A percentile compares a stretch with the other conserved stretches of the same genome.
Conservation (phyloP, 2,113 vertebrate species). For the Oxyruncus cristatus region DNA sequence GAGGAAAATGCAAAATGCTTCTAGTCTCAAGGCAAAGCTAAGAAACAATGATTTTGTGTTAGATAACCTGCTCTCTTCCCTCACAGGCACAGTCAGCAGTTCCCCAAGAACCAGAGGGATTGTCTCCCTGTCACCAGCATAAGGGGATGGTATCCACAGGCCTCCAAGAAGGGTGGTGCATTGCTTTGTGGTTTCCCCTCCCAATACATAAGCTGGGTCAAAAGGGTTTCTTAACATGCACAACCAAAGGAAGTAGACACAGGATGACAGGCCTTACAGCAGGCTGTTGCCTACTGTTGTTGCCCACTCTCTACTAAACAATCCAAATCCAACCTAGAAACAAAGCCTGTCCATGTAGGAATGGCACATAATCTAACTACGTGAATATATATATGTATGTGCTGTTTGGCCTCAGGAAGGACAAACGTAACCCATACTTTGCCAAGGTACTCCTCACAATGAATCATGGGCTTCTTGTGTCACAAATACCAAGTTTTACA, state of each 20-base stretch:
- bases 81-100: not conserved
- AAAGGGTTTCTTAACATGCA: not conserved
- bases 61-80: not conserved
- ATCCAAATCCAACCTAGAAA: not conserved
- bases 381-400: rapidly evolving
- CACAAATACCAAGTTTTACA: not conserved
- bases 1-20: not conserved
- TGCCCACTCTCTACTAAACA: not conserved
- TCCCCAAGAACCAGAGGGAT: not conserved
- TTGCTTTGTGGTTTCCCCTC: not conserved
- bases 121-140: not conserved
- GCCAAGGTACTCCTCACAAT: not conserved
- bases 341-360: not conserved
- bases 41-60: not conserved
- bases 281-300: not conserved
- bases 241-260: not conserved
- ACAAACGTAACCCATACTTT: not conserved
- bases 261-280: not conserved
- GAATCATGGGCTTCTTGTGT: not conserved
- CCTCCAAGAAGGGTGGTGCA: not conserved
- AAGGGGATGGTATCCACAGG: not conserved
- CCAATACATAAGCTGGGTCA: not conserved
- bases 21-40: not conserved
- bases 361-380: not conserved
- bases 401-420: not conserved